Percentiles rank a stretch among this genome's conserved stretches.
These are phyloP conservation scores for Diadegma fenestrale DNA, from an alignment of 2,888 invertebrate genomes.

Conservation along the genomic window DNA sequence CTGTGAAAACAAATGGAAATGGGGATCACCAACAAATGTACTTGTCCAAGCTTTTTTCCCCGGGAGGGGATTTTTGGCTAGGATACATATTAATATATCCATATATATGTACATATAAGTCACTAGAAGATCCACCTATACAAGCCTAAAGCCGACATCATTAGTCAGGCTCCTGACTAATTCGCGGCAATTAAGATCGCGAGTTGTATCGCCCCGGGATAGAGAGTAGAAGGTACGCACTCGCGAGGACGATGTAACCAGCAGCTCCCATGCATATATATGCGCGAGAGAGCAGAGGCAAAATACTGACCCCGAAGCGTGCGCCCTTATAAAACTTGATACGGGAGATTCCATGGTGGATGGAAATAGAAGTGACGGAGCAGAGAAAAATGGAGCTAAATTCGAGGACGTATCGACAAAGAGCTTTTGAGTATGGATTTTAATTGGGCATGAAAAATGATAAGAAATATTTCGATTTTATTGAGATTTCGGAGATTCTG, in stretches of 20 bases:
- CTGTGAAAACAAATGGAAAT: too few relatives aligned
- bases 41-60: too few relatives aligned
- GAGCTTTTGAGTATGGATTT: not conserved
- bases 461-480: not conserved
- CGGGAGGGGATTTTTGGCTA: too few relatives aligned
- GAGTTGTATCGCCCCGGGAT: constrained; percentile 66
- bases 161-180: constrained; percentile 79
- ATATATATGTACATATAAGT: constrained; percentile 30
- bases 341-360: constrained; percentile 9
- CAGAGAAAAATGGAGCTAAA: not conserved
- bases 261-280: constrained; percentile 49
- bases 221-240: constrained; percentile 48
- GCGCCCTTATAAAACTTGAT: constrained; percentile 11
- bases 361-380: not conserved
- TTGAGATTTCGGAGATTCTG: not conserved
- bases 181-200: constrained; percentile 78
- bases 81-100: constrained; percentile 9
- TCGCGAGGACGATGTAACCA: constrained; percentile 44
- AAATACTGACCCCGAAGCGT: constrained; percentile 53
- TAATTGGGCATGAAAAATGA: not conserved
- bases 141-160: constrained; percentile 74
- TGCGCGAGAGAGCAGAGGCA: constrained; percentile 19
- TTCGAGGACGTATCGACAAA: too few relatives aligned
- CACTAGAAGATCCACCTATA: constrained; percentile 63
- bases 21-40: too few relatives aligned